These are phyloP conservation scores for Cheilosia soror DNA, from an alignment of 2,888 invertebrate genomes.

Conservation along the genomic window DNA sequence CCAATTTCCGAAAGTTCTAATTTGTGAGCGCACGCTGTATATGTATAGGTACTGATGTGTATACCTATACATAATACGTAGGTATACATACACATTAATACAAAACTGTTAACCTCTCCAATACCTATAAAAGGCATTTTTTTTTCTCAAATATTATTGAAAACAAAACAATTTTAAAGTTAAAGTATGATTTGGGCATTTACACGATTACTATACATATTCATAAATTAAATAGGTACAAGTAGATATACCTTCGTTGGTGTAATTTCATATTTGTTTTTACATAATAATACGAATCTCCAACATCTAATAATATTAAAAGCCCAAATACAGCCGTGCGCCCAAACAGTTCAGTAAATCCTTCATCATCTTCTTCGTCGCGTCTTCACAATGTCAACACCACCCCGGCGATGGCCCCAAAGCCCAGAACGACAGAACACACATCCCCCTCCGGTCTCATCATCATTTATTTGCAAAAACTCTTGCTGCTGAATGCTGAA, in stretches of 20 bases:
- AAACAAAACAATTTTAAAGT: no score
- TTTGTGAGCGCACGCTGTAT: no score
- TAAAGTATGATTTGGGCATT: no score
- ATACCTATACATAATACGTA: no score
- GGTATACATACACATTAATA: no score
- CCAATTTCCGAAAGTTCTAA: no score
- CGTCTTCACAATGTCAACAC: slow-evolving; percentile 59
- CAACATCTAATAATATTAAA: slow-evolving; percentile 14
- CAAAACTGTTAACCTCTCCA: no score
- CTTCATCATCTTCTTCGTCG: slow-evolving; percentile 39
- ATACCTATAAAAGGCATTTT: no score
- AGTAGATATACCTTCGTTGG: not conserved
- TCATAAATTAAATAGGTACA: no score
- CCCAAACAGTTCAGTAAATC: slow-evolving; percentile 24
- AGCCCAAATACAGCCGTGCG: slow-evolving; percentile 17
- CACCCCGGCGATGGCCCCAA: slow-evolving; percentile 47
- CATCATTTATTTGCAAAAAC: slow-evolving; percentile 75
- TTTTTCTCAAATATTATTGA: no score
- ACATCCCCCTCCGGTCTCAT: slow-evolving; percentile 65
- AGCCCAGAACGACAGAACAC: slow-evolving; percentile 40
- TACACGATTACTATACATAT: no score
- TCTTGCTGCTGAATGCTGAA: slow-evolving; percentile 75
- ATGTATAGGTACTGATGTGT: no score
- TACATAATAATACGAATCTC: slow-evolving; percentile 5
- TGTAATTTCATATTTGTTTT: not conserved